phyloP scores from a whole-genome alignment of 2,113 vertebrate genomes.

The Zosterops hypoxanthus region DNA sequence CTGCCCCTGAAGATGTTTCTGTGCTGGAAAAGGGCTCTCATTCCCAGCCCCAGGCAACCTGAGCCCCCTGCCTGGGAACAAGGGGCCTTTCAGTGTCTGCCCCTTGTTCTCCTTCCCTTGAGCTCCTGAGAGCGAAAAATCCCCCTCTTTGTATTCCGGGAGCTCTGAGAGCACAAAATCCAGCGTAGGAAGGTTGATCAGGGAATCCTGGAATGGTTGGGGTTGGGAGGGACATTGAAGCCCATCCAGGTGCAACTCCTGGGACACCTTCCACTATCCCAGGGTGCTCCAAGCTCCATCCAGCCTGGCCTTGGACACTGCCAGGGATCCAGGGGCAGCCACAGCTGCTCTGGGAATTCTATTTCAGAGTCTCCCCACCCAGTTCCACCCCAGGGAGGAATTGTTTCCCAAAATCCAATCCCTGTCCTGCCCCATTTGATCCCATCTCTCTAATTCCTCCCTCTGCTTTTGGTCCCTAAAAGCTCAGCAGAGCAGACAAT shows the following conservation, averaged over 20 bases:
- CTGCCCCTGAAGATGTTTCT: background rate
- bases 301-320: background rate
- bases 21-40: background rate
- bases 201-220: background rate
- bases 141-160: background rate
- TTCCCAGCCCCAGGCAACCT: background rate
- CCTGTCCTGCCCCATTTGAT: background rate
- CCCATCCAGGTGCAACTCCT: background rate
- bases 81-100: accelerated
- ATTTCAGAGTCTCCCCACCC: background rate
- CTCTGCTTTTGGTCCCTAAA: background rate
- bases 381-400: background rate
- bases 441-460: background rate
- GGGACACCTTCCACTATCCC: background rate
- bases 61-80: background rate
- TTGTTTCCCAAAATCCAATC: background rate
- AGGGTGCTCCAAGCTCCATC: background rate
- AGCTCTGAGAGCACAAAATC: background rate
- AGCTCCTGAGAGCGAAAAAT: background rate
- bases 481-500: background rate
- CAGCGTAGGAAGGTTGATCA: accelerated
- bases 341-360: background rate
- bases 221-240: background rate
- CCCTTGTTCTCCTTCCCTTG: background rate
- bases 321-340: background rate